These are phyloP conservation scores for Dinocampus coccinellae DNA, from an alignment of 2,888 invertebrate species.

Conservation along the genomic window DNA sequence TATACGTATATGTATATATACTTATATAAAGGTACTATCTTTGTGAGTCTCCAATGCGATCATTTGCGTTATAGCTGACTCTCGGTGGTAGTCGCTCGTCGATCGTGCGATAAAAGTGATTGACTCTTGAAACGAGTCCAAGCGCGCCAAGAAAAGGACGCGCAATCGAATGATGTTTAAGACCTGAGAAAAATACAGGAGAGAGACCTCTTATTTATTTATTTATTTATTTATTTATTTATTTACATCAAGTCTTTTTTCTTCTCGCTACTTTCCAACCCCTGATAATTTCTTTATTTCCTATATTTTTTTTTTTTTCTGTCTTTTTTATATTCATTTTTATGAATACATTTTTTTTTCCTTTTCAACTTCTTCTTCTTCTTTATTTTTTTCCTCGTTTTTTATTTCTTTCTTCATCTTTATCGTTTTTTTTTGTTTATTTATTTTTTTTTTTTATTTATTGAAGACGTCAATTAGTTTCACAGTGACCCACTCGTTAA, in stretches of 20 bases:
- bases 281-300: slow-evolving; percentile 7
- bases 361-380: background rate
- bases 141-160: slow-evolving; percentile 35
- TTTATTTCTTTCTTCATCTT: background rate
- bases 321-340: too few relatives aligned
- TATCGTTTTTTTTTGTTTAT: too few relatives aligned
- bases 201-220: slow-evolving; percentile 41
- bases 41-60: slow-evolving; percentile 28
- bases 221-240: slow-evolving; percentile 26
- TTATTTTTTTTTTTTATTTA: slow-evolving; percentile 28
- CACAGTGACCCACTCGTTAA: slow-evolving; percentile 59
- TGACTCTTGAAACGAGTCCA: slow-evolving; percentile 60
- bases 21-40: slow-evolving; percentile 3
- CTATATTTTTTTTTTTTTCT: too few relatives aligned
- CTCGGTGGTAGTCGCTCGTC: slow-evolving; percentile 44
- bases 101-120: slow-evolving; percentile 60
- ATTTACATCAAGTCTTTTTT: background rate
- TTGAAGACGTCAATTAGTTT: slow-evolving; percentile 57
- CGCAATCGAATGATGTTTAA: slow-evolving; percentile 6
- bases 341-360: slow-evolving; percentile 12
- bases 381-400: too few relatives aligned
- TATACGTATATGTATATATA: too few relatives aligned
- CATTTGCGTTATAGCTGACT: slow-evolving; percentile 48
- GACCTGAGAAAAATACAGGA: slow-evolving; percentile 22
- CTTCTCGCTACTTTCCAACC: background rate